phyloP scores from a whole-genome alignment of 2,888 invertebrate species.

The Serripes groenlandicus region DNA sequence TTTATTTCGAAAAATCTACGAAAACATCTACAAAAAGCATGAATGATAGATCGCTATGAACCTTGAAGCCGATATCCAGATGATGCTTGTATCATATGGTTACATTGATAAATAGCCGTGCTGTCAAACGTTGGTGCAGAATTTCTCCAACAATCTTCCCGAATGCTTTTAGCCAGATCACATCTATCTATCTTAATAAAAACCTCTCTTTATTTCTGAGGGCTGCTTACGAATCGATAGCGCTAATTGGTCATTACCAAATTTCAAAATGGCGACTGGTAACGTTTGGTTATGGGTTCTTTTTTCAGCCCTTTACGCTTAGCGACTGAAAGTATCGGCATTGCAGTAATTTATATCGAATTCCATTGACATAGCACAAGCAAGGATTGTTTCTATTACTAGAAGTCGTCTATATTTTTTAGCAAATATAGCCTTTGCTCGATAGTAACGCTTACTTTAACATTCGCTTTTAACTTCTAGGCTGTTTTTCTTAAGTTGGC shows the following conservation, averaged over 20 bases:
- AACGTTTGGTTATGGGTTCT: background rate
- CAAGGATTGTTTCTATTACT: no score
- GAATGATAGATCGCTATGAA: background rate
- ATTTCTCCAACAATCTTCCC: background rate
- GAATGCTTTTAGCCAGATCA: constrained; percentile 15
- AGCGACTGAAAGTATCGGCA: no score
- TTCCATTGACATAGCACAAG: no score
- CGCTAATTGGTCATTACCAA: constrained; percentile 6
- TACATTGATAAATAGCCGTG: constrained; percentile 2
- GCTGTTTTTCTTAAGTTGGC: no score
- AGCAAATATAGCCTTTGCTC: no score
- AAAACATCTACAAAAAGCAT: background rate
- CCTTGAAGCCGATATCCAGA: background rate
- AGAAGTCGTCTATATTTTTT: no score
- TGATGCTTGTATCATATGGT: no score
- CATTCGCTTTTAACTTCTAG: no score
- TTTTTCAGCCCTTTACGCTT: no score
- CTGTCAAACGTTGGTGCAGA: background rate
- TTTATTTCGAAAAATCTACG: background rate
- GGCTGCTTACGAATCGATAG: background rate
- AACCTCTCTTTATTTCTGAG: background rate
- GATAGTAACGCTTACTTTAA: no score
- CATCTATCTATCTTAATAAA: background rate
- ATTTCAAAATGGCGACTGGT: background rate
- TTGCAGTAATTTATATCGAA: no score